Base-by-base conservation (phyloP, 2,888 invertebrate species). In the Therioaphis trifolii region DNA sequence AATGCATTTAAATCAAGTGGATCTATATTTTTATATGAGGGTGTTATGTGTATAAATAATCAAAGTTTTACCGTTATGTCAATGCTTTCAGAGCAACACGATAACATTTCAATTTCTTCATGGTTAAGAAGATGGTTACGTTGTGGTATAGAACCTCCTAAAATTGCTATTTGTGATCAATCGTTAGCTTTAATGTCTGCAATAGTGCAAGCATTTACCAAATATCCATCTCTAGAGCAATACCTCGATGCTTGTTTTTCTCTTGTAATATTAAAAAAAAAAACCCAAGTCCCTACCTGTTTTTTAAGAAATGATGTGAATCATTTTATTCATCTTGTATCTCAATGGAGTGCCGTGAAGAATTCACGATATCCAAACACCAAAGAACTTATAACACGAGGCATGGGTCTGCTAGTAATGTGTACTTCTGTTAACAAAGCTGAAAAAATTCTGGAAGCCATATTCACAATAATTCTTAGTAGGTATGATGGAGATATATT, bases 221-320 rank as follows among this genome's bases (percentile, higher is more conserved):
- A 24, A 80, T 74, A 35, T 21, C 75, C 49, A 85, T 72, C 18
- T 69, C 82, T 29, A 29, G 63, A 63, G 18, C 29, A 29, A 66
- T 66, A 66, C 4, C n/a, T 66, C 0, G 4, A 66, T n/a, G 66
- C 29, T 18, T 66, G 66, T 4, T 66, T 66, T 35, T 29, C 18
- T n/a, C 24, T 35, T 4, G 24, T 76, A 5, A 21, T 68, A 40
- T n/a, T 43, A 40, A 55, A 61, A 40, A 7, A 61, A 21, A 40
- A 68, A 40, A 12, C 21, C 14, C 2, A 68, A 66, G 12, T 68
- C 12, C 40, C 14, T 68, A 21, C 40, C 3, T 68, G 40, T 43
- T 68, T 68, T 68, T 68, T 68, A 40, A 68, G 66, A 66, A 68
- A 68, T 21, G 21, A 68, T 40, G 40, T 68, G 14, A 68, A 68